Base-by-base conservation (phyloP, 2,113 vertebrate species). In the Cyphomyrus discorhynchus region DNA sequence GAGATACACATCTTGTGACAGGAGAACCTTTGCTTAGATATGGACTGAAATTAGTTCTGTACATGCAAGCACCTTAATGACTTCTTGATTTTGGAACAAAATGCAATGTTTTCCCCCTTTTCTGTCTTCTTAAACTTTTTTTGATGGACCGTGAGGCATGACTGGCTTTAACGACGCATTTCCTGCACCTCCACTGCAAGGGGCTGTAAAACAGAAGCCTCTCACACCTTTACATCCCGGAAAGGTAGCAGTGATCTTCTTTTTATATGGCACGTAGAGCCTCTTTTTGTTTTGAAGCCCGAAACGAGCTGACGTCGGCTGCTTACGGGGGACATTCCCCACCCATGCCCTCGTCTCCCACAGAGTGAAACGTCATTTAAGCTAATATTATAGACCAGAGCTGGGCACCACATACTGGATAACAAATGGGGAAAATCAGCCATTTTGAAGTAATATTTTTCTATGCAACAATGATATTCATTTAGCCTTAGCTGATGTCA, bases 201-300 rank as follows among this genome's bases (percentile, higher is more conserved):
- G 62, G 87, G 45, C 89, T 46, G 83, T 50, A 88, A 89, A 85
- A 70, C 13, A 21, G 45, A 49, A 56, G 21, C 13, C 39, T 84
- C 80, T 58, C 87, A 66, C 70, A 86, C 88, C 90, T 89, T 86
- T 46, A 70, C 52, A 83, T 50, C 90, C 53, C 88, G 15, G 45
- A 70, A 89, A 77, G 47, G 66, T 77, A 70, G 46, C 53, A 45
- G 35, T 80, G 47, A 39, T 52, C 45, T 7, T 45, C 15, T 58
- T 52, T 90, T 90, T 90, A 86, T 86, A 42, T 47, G 89, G 85
- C 45, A 66, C 46, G 24, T n/a, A 50, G 39, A 45, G 13, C 5
- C 13, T 27, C 52, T 62, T 82, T 47, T 80, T 89, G 45, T 77
- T 82, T 27, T 88, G 77, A 58, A 88, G 58, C 21, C 21, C 24